Evolutionary conservation across 1,140 invertebrate species (phyloP).

Genomic region (Eulimnadia texana): DNA sequence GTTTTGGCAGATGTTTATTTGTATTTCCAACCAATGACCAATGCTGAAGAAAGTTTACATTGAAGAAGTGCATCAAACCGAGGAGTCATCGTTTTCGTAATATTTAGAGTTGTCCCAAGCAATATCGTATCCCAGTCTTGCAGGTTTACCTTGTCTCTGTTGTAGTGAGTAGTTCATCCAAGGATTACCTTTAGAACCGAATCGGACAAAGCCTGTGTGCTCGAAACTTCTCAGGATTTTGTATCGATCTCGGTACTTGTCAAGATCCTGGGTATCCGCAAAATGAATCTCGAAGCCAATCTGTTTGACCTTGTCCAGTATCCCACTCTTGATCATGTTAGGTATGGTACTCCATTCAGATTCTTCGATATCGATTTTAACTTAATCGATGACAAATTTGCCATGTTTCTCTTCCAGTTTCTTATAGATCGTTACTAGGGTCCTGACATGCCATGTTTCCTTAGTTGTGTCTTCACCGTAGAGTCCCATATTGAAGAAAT

Average conservation of each 20-base stretch:
- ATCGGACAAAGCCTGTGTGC: neutral
- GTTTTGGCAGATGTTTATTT: too few relatives aligned
- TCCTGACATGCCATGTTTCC: slow-evolving; percentile 5
- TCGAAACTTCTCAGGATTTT: neutral
- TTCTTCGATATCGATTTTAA: slow-evolving; percentile 20
- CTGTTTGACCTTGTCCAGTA: slow-evolving; percentile 12
- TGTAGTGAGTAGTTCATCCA: neutral
- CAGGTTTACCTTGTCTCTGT: neutral
- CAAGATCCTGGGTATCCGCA: neutral
- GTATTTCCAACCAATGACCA: too few relatives aligned
- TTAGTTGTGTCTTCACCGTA: neutral
- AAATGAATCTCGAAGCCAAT: slow-evolving; percentile 10
- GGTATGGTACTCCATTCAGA: slow-evolving; percentile 12
- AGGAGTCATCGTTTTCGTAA: neutral
- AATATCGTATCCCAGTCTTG: neutral
- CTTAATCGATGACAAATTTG: slow-evolving; percentile 11
- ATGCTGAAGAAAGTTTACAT: too few relatives aligned
- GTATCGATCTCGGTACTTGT: neutral
- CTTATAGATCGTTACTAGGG: neutral
- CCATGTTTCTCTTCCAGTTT: neutral
- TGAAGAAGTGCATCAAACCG: too few relatives aligned
- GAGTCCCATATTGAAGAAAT: slow-evolving; percentile 11
- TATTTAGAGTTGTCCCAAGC: neutral
- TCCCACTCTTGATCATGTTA: neutral
- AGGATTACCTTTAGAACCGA: neutral